phyloP scores from a whole-genome alignment of 2,113 vertebrate genomes.

The Crotalus helleri region DNA sequence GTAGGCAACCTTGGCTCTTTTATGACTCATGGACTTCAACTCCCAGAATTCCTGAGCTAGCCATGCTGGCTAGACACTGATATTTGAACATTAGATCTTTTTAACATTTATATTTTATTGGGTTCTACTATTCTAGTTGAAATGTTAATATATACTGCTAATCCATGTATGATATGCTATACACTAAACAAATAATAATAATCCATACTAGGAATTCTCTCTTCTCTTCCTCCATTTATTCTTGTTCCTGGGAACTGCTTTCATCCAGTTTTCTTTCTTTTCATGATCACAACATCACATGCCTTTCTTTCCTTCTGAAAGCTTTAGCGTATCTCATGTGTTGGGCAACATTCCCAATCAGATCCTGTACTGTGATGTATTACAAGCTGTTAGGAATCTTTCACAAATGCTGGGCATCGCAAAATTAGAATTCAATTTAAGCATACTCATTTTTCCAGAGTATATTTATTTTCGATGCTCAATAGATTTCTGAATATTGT shows the following conservation, averaged over 20 bases:
- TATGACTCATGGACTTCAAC: too few relatives aligned
- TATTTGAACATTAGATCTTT: too few relatives aligned
- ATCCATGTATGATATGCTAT: background rate
- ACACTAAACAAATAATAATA: background rate
- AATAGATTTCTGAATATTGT: fast-evolving
- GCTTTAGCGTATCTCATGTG: background rate
- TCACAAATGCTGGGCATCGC: background rate
- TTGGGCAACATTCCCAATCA: background rate
- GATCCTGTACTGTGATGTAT: background rate
- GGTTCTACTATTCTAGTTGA: too few relatives aligned
- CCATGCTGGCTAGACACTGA: too few relatives aligned
- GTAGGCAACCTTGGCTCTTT: too few relatives aligned
- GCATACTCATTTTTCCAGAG: fast-evolving
- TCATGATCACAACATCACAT: background rate
- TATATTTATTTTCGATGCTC: background rate
- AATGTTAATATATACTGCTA: too few relatives aligned
- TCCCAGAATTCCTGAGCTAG: too few relatives aligned
- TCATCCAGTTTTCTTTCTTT: background rate
- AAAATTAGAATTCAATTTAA: background rate
- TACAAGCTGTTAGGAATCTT: background rate
- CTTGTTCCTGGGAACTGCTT: background rate
- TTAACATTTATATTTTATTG: too few relatives aligned
- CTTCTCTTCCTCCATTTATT: background rate
- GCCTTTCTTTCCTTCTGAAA: background rate
- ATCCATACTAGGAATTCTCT: background rate